Conservation (phyloP, 2,113 vertebrate genomes). For the Colistium nudipinnis region DNA sequence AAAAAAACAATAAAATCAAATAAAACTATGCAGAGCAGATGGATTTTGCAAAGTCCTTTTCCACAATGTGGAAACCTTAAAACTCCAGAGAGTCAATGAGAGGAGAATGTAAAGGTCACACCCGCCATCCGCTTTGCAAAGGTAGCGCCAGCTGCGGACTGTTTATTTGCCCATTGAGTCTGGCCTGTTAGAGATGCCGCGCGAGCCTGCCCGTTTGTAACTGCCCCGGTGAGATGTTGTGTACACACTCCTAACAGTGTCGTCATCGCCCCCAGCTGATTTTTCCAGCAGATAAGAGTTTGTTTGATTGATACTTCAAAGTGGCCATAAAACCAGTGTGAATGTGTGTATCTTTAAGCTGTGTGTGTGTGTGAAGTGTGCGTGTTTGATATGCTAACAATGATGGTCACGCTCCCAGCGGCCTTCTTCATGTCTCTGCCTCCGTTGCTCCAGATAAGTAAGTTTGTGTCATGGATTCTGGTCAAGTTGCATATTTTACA, state of each 20-base stretch:
- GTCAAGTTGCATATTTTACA: conserved; percentile 16
- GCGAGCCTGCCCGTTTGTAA: neutral
- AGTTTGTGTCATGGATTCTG: neutral
- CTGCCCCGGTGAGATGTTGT: neutral
- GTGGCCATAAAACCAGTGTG: conserved; percentile 10
- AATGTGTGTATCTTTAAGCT: conserved; percentile 7
- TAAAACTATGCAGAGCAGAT: neutral
- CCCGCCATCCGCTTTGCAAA: neutral
- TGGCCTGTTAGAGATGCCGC: neutral
- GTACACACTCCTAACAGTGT: neutral
- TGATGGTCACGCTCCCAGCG: conserved; percentile 23
- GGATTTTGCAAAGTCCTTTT: neutral
- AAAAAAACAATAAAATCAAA: no score
- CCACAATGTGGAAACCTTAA: neutral
- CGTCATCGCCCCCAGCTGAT: conserved; percentile 12
- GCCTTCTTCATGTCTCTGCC: conserved; percentile 33
- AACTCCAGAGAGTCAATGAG: neutral
- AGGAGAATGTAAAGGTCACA: neutral
- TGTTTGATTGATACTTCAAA: conserved; percentile 38
- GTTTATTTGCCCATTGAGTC: neutral
- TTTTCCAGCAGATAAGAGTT: conserved; percentile 22
- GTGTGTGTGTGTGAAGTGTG: neutral
- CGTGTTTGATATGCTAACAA: conserved; percentile 57
- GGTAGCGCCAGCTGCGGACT: neutral
- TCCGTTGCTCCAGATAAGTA: conserved; percentile 11